A percentile compares a stretch with the other conserved stretches of the same genome.
Evolutionary conservation across 2,888 invertebrate species (phyloP).

Genomic region (Mythimna ferrago): DNA sequence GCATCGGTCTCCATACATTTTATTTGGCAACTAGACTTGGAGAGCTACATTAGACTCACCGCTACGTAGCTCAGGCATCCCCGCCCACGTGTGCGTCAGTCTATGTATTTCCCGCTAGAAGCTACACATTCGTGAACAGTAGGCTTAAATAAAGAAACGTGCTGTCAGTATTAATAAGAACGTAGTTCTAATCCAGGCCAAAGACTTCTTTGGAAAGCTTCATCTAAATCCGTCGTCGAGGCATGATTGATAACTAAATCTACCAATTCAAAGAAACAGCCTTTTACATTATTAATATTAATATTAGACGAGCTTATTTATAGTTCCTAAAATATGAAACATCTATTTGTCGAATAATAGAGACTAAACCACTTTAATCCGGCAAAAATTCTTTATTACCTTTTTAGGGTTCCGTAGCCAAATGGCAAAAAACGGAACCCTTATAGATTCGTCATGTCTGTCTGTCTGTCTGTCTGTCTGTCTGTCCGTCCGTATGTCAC

Average conservation of each 20-base stretch:
- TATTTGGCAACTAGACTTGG: too few species aligned
- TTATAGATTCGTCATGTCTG: too few species aligned
- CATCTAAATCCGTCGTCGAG: neutral
- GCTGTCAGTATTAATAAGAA: neutral
- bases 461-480: too few species aligned
- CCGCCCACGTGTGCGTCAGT: too few species aligned
- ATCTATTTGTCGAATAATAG: neutral
- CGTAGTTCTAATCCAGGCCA: neutral
- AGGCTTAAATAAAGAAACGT: neutral
- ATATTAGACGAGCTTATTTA: neutral
- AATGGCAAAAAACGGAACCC: too few species aligned
- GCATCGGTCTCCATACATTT: too few species aligned
- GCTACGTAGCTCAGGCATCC: too few species aligned
- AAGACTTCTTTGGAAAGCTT: neutral
- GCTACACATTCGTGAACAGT: too few species aligned
- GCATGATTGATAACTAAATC: neutral
- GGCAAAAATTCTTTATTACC: neutral
- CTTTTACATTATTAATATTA: neutral
- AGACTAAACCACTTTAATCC: slow-evolving; percentile 13
- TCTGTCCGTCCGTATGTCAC: too few species aligned
- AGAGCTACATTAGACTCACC: too few species aligned
- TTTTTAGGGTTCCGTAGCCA: too few species aligned
- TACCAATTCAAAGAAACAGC: neutral
- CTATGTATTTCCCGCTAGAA: too few species aligned
- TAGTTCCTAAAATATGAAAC: neutral